These are phyloP conservation scores for Zenarchopterus dispar DNA, from an alignment of 2,797 vertebrate species.

Conservation along the genomic window DNA sequence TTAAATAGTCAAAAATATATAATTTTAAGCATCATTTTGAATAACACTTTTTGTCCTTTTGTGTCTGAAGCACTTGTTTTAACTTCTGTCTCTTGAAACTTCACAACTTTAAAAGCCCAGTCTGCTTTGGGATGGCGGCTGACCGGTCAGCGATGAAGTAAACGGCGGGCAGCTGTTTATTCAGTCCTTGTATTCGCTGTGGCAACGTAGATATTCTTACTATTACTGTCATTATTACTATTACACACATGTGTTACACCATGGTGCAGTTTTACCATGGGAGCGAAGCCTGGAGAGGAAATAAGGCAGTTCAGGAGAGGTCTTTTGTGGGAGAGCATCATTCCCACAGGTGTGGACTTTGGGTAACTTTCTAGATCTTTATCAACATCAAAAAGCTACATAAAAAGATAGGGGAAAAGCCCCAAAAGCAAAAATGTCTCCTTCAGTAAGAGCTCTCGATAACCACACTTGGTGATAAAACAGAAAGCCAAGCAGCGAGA, in stretches of 20 bases:
- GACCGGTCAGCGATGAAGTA: constrained; percentile 3
- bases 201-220: not conserved
- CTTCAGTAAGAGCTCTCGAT: not conserved
- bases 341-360: not conserved
- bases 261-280: not conserved
- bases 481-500: too few relatives aligned
- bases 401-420: not conserved
- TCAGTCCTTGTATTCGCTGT: not conserved
- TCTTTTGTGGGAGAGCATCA: not conserved
- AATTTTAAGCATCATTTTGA: too few relatives aligned
- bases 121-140: not conserved
- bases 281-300: not conserved
- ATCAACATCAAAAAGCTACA: not conserved
- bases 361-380: not conserved
- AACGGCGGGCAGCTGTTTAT: not conserved
- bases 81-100: not conserved
- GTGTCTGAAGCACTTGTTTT: not conserved
- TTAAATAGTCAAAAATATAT: too few relatives aligned
- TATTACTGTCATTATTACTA: not conserved
- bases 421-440: not conserved
- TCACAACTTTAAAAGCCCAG: not conserved
- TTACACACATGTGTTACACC: not conserved
- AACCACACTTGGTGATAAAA: not conserved
- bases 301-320: not conserved
- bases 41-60: too few relatives aligned